A percentile compares a stretch with the other conserved stretches of the same genome.
phyloP scores from a whole-genome alignment of 2,797 vertebrate genomes.

The Chelmon rostratus region DNA sequence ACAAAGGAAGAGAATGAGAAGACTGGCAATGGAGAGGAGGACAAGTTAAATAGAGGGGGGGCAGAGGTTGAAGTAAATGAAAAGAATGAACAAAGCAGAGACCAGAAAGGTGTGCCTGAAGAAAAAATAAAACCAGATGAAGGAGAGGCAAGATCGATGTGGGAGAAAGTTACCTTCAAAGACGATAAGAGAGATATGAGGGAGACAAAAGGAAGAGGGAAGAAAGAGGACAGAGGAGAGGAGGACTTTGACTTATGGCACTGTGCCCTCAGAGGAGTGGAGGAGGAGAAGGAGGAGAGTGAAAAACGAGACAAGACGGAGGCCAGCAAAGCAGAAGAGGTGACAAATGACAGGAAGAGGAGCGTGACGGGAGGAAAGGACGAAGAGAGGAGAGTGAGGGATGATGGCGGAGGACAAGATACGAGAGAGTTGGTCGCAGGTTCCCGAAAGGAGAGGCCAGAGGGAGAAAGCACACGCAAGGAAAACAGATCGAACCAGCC shows the following conservation, averaged over 20 bases:
- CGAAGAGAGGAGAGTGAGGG: not conserved
- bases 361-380: not conserved
- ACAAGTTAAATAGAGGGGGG: constrained; percentile 69
- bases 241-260: constrained; percentile 56
- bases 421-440: not conserved
- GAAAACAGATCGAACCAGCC: not conserved
- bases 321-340: constrained; percentile 2
- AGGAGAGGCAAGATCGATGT: not conserved
- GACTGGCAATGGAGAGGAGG: constrained; percentile 68
- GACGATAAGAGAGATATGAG: constrained; percentile 12
- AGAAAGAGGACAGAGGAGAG: not conserved
- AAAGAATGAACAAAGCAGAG: constrained; percentile 23
- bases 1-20: constrained; percentile 87
- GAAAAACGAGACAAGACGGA: not conserved
- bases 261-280: constrained; percentile 15
- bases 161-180: constrained; percentile 16
- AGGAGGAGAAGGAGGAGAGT: constrained; percentile 8
- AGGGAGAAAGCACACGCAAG: constrained; percentile 1
- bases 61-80: constrained; percentile 27
- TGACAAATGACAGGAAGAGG: not conserved
- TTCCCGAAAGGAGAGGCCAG: not conserved
- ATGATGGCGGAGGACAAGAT: not conserved
- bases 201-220: not conserved
- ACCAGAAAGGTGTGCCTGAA: not conserved
- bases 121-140: constrained; percentile 24